Evolutionary conservation across 1,140 invertebrate species (phyloP).

Genomic region (Drosophila guanche): DNA sequence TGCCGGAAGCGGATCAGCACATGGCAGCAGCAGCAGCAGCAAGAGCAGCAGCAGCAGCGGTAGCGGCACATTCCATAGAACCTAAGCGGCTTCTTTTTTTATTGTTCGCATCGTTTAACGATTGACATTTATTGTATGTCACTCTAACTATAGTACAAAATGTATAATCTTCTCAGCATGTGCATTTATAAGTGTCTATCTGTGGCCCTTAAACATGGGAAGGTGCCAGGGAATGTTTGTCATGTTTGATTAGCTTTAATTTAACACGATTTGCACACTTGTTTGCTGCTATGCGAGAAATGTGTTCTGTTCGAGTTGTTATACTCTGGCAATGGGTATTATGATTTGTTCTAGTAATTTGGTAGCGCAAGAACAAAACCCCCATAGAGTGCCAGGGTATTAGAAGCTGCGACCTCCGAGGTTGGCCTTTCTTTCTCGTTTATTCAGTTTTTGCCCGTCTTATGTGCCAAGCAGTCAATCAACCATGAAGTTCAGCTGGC

Average conservation of each 20-base stretch:
- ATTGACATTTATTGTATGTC: slow-evolving; percentile 37
- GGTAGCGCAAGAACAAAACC: too few species aligned
- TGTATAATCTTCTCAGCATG: too few species aligned
- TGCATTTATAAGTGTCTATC: slow-evolving; percentile 8
- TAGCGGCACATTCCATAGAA: slow-evolving; percentile 36
- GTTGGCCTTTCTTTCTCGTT: too few species aligned
- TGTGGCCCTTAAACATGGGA: slow-evolving; percentile 35
- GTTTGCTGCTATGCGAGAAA: slow-evolving; percentile 67
- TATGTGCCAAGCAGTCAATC: slow-evolving; percentile 20
- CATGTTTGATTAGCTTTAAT: slow-evolving; percentile 56
- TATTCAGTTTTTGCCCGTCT: slow-evolving; percentile 10
- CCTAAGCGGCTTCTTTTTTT: slow-evolving; percentile 24
- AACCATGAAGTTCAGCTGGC: background rate
- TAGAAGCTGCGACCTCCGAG: slow-evolving; percentile 1
- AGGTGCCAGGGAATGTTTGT: slow-evolving; percentile 38
- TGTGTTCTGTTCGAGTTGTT: slow-evolving; percentile 46
- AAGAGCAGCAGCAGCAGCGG: slow-evolving; percentile 21
- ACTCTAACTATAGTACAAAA: too few species aligned
- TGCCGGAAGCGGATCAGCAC: slow-evolving; percentile 51
- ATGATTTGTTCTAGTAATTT: too few species aligned
- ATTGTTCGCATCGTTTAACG: slow-evolving; percentile 32
- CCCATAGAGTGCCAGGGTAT: too few species aligned
- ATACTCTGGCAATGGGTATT: slow-evolving; percentile 19
- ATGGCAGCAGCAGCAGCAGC: slow-evolving; percentile 23
- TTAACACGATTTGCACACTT: slow-evolving; percentile 78